These are phyloP conservation scores for Aratinga solstitialis DNA, from an alignment of 2,797 vertebrate species.

Conservation along the genomic window DNA sequence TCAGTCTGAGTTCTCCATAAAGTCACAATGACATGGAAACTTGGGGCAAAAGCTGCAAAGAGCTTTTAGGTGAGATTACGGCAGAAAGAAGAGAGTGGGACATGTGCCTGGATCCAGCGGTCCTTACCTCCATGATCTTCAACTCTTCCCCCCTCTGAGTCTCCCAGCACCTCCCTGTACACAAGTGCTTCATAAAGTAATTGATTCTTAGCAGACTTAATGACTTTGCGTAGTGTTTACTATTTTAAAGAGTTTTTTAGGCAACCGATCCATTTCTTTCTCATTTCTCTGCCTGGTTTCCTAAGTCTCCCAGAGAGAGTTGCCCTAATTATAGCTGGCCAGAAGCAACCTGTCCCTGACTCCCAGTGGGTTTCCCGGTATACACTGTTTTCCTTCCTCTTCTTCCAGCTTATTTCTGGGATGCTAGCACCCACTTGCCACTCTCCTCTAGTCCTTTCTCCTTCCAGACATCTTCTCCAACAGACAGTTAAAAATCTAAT, in stretches of 20 bases:
- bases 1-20: background rate
- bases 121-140: background rate
- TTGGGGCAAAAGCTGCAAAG: background rate
- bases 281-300: background rate
- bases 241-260: background rate
- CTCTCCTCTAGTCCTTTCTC: background rate
- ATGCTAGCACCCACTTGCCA: background rate
- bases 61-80: background rate
- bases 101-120: fast-evolving
- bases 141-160: background rate
- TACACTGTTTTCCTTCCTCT: background rate
- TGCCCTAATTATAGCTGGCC: background rate
- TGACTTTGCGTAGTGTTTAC: background rate
- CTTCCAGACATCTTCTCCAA: background rate
- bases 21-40: background rate
- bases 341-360: background rate
- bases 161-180: background rate
- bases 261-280: background rate
- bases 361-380: background rate
- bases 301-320: background rate
- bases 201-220: background rate
- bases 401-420: background rate
- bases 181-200: background rate
- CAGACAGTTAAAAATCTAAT: background rate
- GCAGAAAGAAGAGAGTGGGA: background rate